A percentile compares a stretch with the other conserved stretches of the same genome.
These are phyloP conservation scores for Minunthozetes semirufus DNA, from an alignment of 2,888 invertebrate genomes.

Conservation along the genomic window DNA sequence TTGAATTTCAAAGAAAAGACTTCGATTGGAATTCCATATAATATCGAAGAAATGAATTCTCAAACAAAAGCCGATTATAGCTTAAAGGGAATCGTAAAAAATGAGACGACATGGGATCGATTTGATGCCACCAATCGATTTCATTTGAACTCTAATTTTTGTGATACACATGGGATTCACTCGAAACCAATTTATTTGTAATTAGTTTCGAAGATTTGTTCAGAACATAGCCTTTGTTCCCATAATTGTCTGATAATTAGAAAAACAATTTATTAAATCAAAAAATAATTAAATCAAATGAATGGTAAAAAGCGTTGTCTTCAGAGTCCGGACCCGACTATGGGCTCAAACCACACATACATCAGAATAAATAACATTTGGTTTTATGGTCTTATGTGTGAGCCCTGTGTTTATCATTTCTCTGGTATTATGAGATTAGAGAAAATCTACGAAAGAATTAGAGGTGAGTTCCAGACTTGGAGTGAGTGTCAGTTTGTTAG, in stretches of 20 bases:
- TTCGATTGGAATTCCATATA: not conserved
- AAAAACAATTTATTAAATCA: too few species aligned
- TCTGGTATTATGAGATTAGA: constrained; percentile 5
- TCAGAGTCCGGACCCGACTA: too few species aligned
- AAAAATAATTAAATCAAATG: too few species aligned
- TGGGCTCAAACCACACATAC: not conserved
- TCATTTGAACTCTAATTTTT: too few species aligned
- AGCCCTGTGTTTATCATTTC: not conserved
- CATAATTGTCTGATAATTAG: too few species aligned
- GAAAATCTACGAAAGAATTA: constrained; percentile 8
- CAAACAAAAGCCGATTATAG: not conserved
- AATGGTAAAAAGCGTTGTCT: too few species aligned
- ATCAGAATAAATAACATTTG: not conserved
- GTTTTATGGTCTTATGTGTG: not conserved
- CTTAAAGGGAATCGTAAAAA: not conserved
- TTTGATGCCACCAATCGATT: too few species aligned
- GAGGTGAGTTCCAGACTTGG: not conserved
- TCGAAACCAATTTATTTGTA: too few species aligned
- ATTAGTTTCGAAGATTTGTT: too few species aligned
- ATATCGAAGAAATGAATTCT: not conserved
- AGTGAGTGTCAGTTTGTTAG: not conserved
- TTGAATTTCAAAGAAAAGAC: not conserved
- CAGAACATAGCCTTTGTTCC: too few species aligned
- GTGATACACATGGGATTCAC: too few species aligned
- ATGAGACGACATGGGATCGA: too few species aligned